Conservation (phyloP, 2,888 invertebrate species). For the Cyaniris semiargus region DNA sequence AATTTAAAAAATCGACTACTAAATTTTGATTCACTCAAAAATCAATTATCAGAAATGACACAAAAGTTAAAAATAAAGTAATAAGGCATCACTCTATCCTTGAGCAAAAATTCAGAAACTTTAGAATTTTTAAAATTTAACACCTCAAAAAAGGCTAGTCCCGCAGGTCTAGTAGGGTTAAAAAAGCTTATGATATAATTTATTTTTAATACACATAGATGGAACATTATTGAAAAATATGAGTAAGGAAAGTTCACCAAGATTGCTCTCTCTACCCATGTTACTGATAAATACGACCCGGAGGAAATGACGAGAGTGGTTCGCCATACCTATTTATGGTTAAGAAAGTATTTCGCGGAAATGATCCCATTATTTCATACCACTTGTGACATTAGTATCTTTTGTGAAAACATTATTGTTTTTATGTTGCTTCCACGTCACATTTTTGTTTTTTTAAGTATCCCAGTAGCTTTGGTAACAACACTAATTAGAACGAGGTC, state of each 20-base stretch:
- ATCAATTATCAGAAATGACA: too few relatives aligned
- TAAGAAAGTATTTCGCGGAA: constrained; percentile 36
- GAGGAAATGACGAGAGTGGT: constrained; percentile 75
- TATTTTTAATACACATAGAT: neutral
- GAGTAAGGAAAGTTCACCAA: constrained; percentile 60
- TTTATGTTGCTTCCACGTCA: neutral
- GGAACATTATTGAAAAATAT: constrained; percentile 49
- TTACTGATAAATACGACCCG: constrained; percentile 66
- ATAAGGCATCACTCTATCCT: too few relatives aligned
- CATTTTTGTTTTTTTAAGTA: neutral
- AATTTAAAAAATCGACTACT: too few relatives aligned
- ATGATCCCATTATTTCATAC: constrained; percentile 35
- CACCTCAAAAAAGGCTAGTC: too few relatives aligned
- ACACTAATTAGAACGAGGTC: too few relatives aligned
- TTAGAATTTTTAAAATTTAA: too few relatives aligned
- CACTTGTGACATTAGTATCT: neutral
- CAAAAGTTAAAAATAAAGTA: too few relatives aligned
- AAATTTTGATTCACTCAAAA: too few relatives aligned
- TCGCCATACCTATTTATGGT: constrained; percentile 39
- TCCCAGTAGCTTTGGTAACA: too few relatives aligned
- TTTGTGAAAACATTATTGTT: neutral
- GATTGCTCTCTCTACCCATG: constrained; percentile 48
- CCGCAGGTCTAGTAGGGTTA: too few relatives aligned
- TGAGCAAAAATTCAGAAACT: too few relatives aligned
- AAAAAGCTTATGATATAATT: neutral